These are phyloP conservation scores for Esperia sulphurella DNA, from an alignment of 2,888 invertebrate genomes.

Conservation along the genomic window DNA sequence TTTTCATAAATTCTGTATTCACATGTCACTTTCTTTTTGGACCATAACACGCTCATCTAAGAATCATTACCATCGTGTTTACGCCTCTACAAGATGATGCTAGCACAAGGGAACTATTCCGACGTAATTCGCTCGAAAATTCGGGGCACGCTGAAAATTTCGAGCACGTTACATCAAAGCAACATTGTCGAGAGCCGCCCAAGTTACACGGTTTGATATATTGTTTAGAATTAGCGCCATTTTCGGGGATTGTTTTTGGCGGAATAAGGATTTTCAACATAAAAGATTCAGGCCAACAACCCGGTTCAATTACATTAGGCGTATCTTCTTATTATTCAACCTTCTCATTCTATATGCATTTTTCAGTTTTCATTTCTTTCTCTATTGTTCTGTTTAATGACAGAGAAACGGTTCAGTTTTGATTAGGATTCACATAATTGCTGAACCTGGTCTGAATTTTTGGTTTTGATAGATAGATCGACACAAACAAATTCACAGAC, in stretches of 20 bases:
- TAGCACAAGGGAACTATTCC: constrained; percentile 52
- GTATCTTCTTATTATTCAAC: background rate
- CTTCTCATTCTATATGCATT: too few relatives aligned
- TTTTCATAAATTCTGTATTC: background rate
- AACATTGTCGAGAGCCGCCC: constrained; percentile 35
- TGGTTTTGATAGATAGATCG: too few relatives aligned
- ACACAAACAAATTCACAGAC: too few relatives aligned
- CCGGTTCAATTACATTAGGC: background rate
- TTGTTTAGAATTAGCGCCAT: constrained; percentile 9
- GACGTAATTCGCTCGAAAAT: constrained; percentile 59
- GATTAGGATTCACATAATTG: too few relatives aligned
- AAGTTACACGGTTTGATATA: constrained; percentile 28
- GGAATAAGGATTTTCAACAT: background rate
- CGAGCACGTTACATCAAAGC: constrained; percentile 57
- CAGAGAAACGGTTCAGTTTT: too few relatives aligned
- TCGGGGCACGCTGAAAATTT: constrained; percentile 56
- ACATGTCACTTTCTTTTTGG: too few relatives aligned
- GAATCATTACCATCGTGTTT: too few relatives aligned
- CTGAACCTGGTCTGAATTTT: too few relatives aligned
- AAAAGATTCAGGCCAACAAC: background rate
- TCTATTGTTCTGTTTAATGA: too few relatives aligned
- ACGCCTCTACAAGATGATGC: too few relatives aligned
- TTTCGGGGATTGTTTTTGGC: background rate
- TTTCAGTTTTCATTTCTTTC: too few relatives aligned
- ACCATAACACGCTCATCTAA: too few relatives aligned